Base-by-base conservation (phyloP, 2,888 invertebrate species). In the Eledona agricola region DNA sequence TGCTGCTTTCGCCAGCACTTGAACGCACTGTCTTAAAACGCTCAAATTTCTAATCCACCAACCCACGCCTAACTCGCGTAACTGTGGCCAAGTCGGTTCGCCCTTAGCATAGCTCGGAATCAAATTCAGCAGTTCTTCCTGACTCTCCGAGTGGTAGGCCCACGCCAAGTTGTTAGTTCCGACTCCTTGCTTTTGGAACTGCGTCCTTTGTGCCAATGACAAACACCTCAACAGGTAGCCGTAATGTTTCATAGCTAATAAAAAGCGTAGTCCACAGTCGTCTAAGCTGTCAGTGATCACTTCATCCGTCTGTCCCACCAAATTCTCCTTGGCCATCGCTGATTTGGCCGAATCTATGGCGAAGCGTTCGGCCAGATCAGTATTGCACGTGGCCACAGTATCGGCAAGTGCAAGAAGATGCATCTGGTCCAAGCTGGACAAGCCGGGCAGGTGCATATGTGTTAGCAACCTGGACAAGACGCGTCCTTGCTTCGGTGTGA, bases 81-180 rank as follows among this genome's bases (percentile, higher is more conserved):
- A 79, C 12, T 93, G 90, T 1, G 84, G 80, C 99, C 99, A 99
- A 31, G 88, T 90, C 0, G 90, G 86, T 65, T 88, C 88, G 1
- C 88, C 88, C 74, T 93, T 93, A 0, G 88, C 84, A 64, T 90
- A 93, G 0, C 90, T 90, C 0, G 98, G 97, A 59, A 96, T 88
- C 35, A 96, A 79, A 50, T 89, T 88, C 6, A 99, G 78, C 45
- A 99, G 79, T 73, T 99, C 98, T 66, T 96, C 96, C 73, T 96
- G 95, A 10, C 95, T 92, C 77, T 99, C 98, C 0, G 98, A 98
- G 76, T 99, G 99, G 78, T 94, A 98, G 0, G 98, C 99, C 99
- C 99, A 99, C 1, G 96, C 96, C 10, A 98, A 82, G 76, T 96
- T 94, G 64, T 95, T 90, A 4, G 88, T 90, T 19, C 89, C 89